Percentiles rank a stretch among this genome's conserved stretches.
phyloP scores from a whole-genome alignment of 2,113 vertebrate species.

The Stictonetta naevosa region DNA sequence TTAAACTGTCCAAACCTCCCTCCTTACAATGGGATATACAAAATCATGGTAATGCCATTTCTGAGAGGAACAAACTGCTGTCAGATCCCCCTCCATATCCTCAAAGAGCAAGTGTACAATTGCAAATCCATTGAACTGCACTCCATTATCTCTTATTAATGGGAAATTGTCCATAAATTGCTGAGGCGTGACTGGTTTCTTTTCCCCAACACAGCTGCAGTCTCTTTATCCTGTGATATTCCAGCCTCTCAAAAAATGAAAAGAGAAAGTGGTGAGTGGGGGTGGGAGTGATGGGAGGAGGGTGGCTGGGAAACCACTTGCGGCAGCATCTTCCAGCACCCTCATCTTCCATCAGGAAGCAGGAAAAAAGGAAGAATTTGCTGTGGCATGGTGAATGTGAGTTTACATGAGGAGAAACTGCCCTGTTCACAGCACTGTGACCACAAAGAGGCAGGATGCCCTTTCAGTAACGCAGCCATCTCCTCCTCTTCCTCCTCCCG shows the following conservation, averaged over 20 bases:
- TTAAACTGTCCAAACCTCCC: constrained; percentile 45
- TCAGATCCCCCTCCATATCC: constrained; percentile 33
- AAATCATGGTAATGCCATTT: constrained; percentile 65
- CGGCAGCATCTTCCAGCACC: background rate
- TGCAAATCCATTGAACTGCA: constrained; percentile 70
- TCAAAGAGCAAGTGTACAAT: constrained; percentile 69
- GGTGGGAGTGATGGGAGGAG: background rate
- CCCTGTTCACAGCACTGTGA: background rate
- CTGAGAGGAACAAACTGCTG: constrained; percentile 62
- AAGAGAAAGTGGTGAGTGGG: background rate
- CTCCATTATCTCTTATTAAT: constrained; percentile 81
- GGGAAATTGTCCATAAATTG: constrained; percentile 82
- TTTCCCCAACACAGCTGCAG: constrained; percentile 76
- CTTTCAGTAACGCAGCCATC: background rate
- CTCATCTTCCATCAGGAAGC: background rate
- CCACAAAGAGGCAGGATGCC: background rate
- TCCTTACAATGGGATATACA: constrained; percentile 25
- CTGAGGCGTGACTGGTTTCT: constrained; percentile 73
- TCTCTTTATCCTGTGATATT: constrained; percentile 70
- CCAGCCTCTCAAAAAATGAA: constrained; percentile 56
- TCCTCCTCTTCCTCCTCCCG: background rate
- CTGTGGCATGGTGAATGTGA: rapidly evolving
- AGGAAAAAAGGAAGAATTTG: background rate
- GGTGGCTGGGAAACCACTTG: background rate
- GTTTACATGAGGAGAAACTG: background rate